A percentile compares a stretch with the other conserved stretches of the same genome.
phyloP scores from a whole-genome alignment of 2,113 vertebrate genomes.

The Aegotheles bennettii region DNA sequence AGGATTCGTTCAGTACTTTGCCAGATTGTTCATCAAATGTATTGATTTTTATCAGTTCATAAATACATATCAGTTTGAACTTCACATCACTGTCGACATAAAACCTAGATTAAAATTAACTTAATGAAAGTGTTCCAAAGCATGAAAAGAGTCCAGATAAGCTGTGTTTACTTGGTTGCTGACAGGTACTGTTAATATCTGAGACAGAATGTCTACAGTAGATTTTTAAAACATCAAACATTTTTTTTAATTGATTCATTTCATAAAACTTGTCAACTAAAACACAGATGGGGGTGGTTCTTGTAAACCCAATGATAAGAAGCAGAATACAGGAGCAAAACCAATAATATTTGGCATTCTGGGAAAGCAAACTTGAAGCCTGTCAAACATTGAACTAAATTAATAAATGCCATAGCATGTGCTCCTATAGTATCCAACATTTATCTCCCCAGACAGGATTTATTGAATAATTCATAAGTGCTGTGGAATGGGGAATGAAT shows the following conservation, averaged over 20 bases:
- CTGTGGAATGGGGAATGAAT: neutral
- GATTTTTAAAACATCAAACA: neutral
- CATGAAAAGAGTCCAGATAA: neutral
- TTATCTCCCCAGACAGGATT: neutral
- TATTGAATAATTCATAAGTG: neutral
- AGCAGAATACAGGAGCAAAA: neutral
- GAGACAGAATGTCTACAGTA: neutral
- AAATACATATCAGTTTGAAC: neutral
- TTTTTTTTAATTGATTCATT: neutral
- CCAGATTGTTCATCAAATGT: neutral
- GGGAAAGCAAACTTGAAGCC: neutral
- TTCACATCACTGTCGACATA: neutral
- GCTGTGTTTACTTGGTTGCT: neutral
- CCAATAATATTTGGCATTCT: neutral
- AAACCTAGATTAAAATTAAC: neutral
- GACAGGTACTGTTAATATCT: neutral
- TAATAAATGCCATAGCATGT: neutral
- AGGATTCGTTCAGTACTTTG: neutral
- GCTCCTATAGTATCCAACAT: neutral
- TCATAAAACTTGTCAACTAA: neutral
- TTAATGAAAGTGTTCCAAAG: neutral
- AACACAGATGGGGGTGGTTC: neutral
- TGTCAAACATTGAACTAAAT: neutral
- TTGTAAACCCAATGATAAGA: neutral
- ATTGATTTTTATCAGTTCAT: neutral